These are phyloP conservation scores for Prostheceraeus crozeri DNA, from an alignment of 2,888 invertebrate genomes.

Conservation along the genomic window DNA sequence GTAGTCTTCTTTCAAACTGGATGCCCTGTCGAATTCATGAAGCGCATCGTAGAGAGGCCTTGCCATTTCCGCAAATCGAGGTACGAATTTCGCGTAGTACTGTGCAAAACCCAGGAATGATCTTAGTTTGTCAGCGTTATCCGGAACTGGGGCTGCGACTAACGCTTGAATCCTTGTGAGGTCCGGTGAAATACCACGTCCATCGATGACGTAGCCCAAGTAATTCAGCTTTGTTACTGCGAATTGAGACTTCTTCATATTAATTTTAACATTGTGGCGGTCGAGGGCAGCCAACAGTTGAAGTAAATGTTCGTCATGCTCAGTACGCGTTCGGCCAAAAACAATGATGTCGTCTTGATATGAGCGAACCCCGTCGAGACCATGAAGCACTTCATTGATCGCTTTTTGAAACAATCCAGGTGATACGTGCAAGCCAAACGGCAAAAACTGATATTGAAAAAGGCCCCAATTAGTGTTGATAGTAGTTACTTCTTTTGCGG, in stretches of 20 bases:
- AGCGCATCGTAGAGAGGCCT: conserved; percentile 7
- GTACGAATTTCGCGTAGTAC: conserved; percentile 16
- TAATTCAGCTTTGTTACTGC: background rate
- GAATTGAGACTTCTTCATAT: background rate
- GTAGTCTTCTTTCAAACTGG: too few species aligned
- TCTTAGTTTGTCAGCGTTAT: conserved; percentile 3
- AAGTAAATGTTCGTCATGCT: conserved; percentile 12
- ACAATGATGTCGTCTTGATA: conserved; percentile 15
- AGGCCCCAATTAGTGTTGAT: background rate
- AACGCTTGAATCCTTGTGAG: conserved; percentile 6
- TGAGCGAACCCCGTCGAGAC: background rate
- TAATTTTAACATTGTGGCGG: conserved; percentile 12
- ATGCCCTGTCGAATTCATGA: too few species aligned
- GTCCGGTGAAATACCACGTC: conserved; percentile 13
- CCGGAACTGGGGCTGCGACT: conserved; percentile 5
- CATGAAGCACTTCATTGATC: background rate
- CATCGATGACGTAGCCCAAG: background rate
- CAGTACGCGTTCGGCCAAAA: background rate
- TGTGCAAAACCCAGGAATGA: background rate
- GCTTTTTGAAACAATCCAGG: conserved; percentile 4
- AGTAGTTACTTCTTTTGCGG: background rate
- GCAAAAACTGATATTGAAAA: background rate
- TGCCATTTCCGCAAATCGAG: conserved; percentile 9
- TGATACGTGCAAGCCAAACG: background rate
- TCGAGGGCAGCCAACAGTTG: conserved; percentile 4